Evolutionary conservation across 2,888 invertebrate species (phyloP).

Genomic region (Hoplodrina blanda): DNA sequence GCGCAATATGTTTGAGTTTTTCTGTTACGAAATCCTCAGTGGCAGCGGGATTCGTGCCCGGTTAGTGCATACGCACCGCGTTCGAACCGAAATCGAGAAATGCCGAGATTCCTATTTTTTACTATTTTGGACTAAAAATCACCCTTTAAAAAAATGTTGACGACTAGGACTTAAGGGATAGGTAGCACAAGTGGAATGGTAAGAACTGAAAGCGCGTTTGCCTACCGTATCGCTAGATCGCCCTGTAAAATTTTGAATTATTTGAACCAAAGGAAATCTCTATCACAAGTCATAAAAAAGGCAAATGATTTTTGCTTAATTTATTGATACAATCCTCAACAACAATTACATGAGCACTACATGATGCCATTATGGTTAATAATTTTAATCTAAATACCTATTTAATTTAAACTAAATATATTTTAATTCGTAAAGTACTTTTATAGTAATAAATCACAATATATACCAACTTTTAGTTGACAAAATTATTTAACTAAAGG

Average conservation of each 20-base stretch:
- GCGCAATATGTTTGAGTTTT: too few relatives aligned
- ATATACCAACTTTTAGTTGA: slow-evolving; percentile 88
- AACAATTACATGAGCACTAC: slow-evolving; percentile 88
- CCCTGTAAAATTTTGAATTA: not conserved
- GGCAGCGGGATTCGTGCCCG: too few relatives aligned
- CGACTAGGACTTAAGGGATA: too few relatives aligned
- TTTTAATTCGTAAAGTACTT: slow-evolving; percentile 84
- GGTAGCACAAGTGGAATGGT: not conserved
- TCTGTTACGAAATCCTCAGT: too few relatives aligned
- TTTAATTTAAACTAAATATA: slow-evolving; percentile 84
- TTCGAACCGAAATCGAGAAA: too few relatives aligned
- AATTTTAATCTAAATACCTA: slow-evolving; percentile 82
- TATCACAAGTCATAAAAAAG: slow-evolving; percentile 47
- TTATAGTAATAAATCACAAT: slow-evolving; percentile 89
- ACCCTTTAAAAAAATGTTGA: too few relatives aligned
- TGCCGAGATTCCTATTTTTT: too few relatives aligned
- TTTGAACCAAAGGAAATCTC: slow-evolving; percentile 21
- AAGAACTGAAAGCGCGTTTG: not conserved
- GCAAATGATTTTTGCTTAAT: slow-evolving; percentile 79
- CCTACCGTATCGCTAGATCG: not conserved
- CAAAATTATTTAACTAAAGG: slow-evolving; percentile 84
- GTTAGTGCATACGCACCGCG: too few relatives aligned
- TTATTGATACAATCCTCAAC: slow-evolving; percentile 89
- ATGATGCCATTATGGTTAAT: slow-evolving; percentile 81
- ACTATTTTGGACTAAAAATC: too few relatives aligned